Percentiles rank a stretch among this genome's conserved stretches.
Evolutionary conservation across 2,888 invertebrate genomes (phyloP).

Genomic region (Hemithea aestivaria): DNA sequence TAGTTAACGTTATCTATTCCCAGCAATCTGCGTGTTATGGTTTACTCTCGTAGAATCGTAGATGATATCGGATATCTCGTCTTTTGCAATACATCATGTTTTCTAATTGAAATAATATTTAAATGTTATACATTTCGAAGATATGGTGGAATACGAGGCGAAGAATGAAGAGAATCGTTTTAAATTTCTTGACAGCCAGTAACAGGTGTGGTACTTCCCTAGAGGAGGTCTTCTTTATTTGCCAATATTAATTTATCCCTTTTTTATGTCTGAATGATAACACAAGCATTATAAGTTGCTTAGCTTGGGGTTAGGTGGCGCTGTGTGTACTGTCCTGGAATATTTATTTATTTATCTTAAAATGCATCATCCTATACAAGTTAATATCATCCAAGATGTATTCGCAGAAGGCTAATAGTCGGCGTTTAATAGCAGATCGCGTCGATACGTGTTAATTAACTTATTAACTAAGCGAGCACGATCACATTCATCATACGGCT

Average conservation of each 20-base stretch:
- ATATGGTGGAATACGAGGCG: too few relatives aligned
- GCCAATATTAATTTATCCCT: too few relatives aligned
- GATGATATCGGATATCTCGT: slow-evolving; percentile 6
- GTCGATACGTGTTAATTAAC: slow-evolving; percentile 16
- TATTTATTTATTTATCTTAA: too few relatives aligned
- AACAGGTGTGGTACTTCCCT: too few relatives aligned
- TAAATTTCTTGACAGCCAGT: too few relatives aligned
- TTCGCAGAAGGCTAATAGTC: slow-evolving; percentile 23
- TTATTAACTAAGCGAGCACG: slow-evolving; percentile 15
- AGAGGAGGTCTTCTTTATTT: slow-evolving; percentile 8
- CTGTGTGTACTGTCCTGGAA: too few relatives aligned
- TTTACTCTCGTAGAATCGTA: slow-evolving; percentile 8
- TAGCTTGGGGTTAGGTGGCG: too few relatives aligned
- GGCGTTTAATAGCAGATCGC: slow-evolving; percentile 18
- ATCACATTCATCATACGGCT: slow-evolving; percentile 1
- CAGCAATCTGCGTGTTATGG: slow-evolving; percentile 32
- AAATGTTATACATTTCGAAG: too few relatives aligned
- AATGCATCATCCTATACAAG: slow-evolving; percentile 18
- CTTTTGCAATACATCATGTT: slow-evolving; percentile 23
- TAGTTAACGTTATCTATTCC: slow-evolving; percentile 29
- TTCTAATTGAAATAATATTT: slow-evolving; percentile 12
- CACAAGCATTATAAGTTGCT: too few relatives aligned
- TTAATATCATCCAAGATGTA: slow-evolving; percentile 24
- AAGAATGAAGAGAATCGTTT: too few relatives aligned
- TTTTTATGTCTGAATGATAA: too few relatives aligned